Evolutionary conservation across 2,113 vertebrate genomes (phyloP).

Genomic region (Myrmecobius fasciatus): DNA sequence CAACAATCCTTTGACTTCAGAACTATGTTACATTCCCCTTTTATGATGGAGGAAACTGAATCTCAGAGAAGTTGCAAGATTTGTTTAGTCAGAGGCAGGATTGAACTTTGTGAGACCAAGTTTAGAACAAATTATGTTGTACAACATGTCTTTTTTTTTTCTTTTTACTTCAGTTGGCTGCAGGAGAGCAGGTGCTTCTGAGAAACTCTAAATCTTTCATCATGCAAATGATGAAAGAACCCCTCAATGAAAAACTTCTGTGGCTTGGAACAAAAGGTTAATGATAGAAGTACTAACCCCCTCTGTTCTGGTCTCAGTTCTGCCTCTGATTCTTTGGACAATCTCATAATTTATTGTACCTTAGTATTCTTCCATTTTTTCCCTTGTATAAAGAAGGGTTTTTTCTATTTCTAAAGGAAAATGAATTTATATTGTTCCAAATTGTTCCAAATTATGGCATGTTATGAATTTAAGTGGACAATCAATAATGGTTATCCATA

Average conservation of each 20-base stretch:
- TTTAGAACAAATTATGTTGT: not conserved
- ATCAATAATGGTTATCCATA: not conserved
- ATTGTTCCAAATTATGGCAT: not conserved
- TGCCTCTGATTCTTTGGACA: not conserved
- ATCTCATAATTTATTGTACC: not conserved
- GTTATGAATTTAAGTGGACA: not conserved
- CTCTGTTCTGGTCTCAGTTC: not conserved
- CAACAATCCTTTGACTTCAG: not conserved
- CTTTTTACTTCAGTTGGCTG: not conserved
- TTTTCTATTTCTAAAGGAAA: not conserved
- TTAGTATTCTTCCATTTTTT: not conserved
- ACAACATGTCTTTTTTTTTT: not conserved
- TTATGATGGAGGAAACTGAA: not conserved
- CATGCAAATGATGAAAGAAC: not conserved
- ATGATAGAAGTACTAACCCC: not conserved
- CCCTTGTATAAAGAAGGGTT: not conserved
- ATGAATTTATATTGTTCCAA: not conserved
- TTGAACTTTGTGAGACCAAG: not conserved
- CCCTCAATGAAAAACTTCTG: not conserved
- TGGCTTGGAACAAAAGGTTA: not conserved
- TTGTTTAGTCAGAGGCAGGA: not conserved
- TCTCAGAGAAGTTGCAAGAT: not conserved
- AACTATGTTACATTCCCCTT: not conserved
- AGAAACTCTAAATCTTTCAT: too few relatives aligned
- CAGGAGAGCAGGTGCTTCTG: not conserved